Conservation (phyloP, 2,797 vertebrate species). For the Cottoperca gobio region DNA sequence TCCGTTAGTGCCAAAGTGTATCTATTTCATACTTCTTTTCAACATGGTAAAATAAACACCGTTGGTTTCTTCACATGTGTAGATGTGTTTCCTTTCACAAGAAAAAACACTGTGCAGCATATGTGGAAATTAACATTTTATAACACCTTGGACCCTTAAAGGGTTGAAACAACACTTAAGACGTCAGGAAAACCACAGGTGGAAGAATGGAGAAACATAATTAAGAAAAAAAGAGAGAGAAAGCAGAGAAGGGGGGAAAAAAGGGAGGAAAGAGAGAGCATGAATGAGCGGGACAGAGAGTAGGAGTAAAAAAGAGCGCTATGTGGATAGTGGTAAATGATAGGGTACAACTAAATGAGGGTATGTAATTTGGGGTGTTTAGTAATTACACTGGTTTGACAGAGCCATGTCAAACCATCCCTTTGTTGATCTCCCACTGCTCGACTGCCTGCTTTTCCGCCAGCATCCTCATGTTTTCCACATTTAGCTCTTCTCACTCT, state of each 20-base stretch:
- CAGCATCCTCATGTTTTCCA: slow-evolving; percentile 81
- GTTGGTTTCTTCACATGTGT: neutral
- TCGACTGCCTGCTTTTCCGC: slow-evolving; percentile 54
- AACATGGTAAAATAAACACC: neutral
- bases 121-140: slow-evolving; percentile 36
- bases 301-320: slow-evolving; percentile 68
- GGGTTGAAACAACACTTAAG: slow-evolving; percentile 37
- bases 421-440: slow-evolving; percentile 74
- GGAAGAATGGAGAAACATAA: slow-evolving; percentile 36
- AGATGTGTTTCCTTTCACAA: slow-evolving; percentile 8
- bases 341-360: slow-evolving; percentile 84
- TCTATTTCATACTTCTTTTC: slow-evolving; percentile 38
- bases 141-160: slow-evolving; percentile 2
- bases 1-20: slow-evolving; percentile 27
- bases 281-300: slow-evolving; percentile 54
- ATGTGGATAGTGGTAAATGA: slow-evolving; percentile 81
- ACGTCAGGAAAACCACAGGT: slow-evolving; percentile 48
- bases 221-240: slow-evolving; percentile 37
- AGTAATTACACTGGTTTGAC: slow-evolving; percentile 84
- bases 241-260: slow-evolving; percentile 19
- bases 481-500: slow-evolving; percentile 78
- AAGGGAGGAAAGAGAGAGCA: slow-evolving; percentile 28
- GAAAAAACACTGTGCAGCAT: neutral
- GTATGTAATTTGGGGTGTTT: slow-evolving; percentile 86
- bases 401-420: slow-evolving; percentile 79